A percentile compares a stretch with the other conserved stretches of the same genome.
Evolutionary conservation across 2,113 vertebrate genomes (phyloP).

Genomic region (Cryptomyrus ogoouensis): DNA sequence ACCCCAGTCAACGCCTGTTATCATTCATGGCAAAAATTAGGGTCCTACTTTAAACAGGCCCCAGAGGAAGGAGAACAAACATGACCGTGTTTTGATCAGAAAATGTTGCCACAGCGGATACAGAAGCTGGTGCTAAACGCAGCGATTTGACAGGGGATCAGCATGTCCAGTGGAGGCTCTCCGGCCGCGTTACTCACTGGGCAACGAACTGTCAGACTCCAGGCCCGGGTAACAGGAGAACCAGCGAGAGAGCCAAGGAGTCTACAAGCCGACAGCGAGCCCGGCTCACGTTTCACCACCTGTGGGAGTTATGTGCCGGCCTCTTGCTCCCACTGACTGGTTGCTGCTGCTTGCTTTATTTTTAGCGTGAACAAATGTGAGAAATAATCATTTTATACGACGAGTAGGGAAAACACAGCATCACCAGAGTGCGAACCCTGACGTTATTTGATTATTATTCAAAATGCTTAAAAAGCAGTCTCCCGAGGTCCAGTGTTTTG

Average conservation of each 20-base stretch:
- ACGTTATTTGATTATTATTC: neutral
- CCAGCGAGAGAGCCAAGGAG: neutral
- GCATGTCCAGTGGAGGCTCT: neutral
- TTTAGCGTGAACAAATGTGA: conserved; percentile 20
- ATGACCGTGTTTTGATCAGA: neutral
- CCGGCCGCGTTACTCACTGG: neutral
- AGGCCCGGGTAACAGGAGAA: neutral
- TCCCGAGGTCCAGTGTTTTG: neutral
- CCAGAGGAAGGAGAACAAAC: neutral
- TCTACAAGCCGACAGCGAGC: conserved; percentile 2
- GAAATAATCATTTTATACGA: conserved; percentile 8
- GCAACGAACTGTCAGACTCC: neutral
- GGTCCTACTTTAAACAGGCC: neutral
- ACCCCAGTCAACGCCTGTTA: neutral
- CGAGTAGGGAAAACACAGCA: neutral
- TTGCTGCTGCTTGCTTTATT: conserved; percentile 8
- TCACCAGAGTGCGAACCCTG: neutral
- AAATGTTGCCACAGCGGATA: neutral
- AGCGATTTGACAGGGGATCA: neutral
- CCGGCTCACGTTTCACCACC: conserved; percentile 13
- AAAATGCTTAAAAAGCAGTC: neutral
- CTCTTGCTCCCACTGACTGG: conserved; percentile 8
- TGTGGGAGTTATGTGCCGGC: conserved; percentile 17
- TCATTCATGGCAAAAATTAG: neutral
- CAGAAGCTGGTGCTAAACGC: neutral